Conservation (phyloP, 2,888 invertebrate genomes). For the Clistopyga incitator region DNA sequence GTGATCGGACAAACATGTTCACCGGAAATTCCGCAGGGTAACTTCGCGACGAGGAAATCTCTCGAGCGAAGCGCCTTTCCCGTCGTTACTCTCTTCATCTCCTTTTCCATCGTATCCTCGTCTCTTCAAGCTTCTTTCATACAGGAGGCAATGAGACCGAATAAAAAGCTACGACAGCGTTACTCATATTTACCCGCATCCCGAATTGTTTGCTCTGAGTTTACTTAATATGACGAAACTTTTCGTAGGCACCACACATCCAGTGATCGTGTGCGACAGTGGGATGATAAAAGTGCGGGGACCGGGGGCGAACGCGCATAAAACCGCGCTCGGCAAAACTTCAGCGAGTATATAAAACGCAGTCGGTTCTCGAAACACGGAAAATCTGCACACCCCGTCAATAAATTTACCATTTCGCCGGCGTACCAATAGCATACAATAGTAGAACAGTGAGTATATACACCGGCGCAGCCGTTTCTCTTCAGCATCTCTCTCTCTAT, state of each 20-base stretch:
- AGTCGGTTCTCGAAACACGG: constrained; percentile 60
- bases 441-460: background rate
- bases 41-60: too few relatives aligned
- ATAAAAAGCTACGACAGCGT: background rate
- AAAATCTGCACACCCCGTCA: constrained; percentile 67
- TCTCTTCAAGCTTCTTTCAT: too few relatives aligned
- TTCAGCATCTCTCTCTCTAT: constrained; percentile 23
- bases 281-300: background rate
- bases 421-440: constrained; percentile 55
- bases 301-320: background rate
- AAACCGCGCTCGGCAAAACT: constrained; percentile 19
- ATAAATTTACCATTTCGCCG: constrained; percentile 76
- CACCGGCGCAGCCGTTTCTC: constrained; percentile 22
- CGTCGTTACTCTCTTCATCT: background rate
- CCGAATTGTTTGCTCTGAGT: background rate
- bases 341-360: constrained; percentile 46
- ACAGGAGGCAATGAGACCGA: background rate
- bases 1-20: too few relatives aligned
- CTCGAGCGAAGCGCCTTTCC: too few relatives aligned
- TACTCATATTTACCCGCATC: background rate
- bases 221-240: constrained; percentile 16
- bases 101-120: background rate
- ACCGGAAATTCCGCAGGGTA: too few relatives aligned
- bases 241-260: background rate
- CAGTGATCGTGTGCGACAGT: background rate